These are phyloP conservation scores for Microcebus tavaratra DNA, from an alignment of 2,113 vertebrate genomes.

Conservation along the genomic window DNA sequence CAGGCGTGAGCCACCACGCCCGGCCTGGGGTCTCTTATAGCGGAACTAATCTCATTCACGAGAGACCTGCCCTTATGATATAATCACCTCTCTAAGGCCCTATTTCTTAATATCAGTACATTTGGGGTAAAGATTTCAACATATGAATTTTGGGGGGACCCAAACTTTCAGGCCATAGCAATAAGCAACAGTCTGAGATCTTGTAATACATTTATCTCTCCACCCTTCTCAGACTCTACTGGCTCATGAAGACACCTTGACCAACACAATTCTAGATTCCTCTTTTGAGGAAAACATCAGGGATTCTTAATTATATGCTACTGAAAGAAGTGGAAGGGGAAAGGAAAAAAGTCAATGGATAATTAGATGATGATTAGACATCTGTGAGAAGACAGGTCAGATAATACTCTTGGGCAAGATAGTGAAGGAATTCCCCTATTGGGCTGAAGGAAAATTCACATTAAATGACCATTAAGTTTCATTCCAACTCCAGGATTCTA, in stretches of 20 bases:
- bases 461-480: neutral
- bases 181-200: neutral
- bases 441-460: neutral
- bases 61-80: neutral
- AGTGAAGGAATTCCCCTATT: neutral
- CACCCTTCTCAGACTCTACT: neutral
- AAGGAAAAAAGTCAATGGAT: neutral
- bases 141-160: neutral
- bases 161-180: neutral
- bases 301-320: neutral
- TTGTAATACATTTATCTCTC: neutral
- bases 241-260: neutral
- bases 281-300: neutral
- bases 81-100: neutral
- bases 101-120: neutral
- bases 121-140: neutral
- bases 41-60: neutral
- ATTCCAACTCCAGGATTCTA: neutral
- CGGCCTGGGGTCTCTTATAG: neutral
- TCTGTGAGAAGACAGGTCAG: neutral
- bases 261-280: slow-evolving; percentile 2
- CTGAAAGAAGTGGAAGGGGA: neutral
- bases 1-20: too few species aligned
- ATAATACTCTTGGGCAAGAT: neutral
- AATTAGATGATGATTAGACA: neutral